Evolutionary conservation across 2,888 invertebrate genomes (phyloP), one percentile per base, ranked within the genome.

Genomic region (Nymphalis polychloros): DNA sequence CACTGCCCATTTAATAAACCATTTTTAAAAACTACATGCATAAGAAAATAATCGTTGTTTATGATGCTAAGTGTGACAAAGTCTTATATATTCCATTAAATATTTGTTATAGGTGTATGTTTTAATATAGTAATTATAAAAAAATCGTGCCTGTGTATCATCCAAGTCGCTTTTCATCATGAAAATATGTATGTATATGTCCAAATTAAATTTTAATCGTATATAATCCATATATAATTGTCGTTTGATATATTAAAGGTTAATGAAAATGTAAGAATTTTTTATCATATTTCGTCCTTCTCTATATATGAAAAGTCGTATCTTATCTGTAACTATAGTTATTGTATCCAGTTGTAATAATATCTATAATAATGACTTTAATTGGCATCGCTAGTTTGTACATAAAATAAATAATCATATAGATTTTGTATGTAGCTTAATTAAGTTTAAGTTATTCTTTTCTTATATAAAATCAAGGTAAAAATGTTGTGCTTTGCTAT

Each of bases 81-180:
- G 35, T 67, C 55, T 41, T 50, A 23, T 41, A 48, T 50, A 62
- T 55, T 31, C 27, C 53, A 17, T 35, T n/a, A 55, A 53, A 46
- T 23, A 17, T 23, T 48, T 59, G 59, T 59, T 69, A 66, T 50
- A 41, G 41, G 13, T 41, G 13, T 13, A 41, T 41, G 41, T 41
- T 41, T 41, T 13, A 41, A 41, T 41, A 41, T 41, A 41, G 41
- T 41, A 41, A 41, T 41, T 41, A 41, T 41, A 61, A 61, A 10
- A n/a, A 73, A 73, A 71, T 67, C 64, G 71, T 71, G 73, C 72
- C 72, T 72, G 68, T 69, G 20, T 72, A 61, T 59, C 49, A 59
- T 55, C 55, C 13, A 41, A 47, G 47, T 67, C 16, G 69, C 67
- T 70, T 23, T 23, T 70, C 49, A 8, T 55, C n/a, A 8, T 55